Conservation (phyloP, 2,888 invertebrate species). For the Caenorhabditis becei region DNA sequence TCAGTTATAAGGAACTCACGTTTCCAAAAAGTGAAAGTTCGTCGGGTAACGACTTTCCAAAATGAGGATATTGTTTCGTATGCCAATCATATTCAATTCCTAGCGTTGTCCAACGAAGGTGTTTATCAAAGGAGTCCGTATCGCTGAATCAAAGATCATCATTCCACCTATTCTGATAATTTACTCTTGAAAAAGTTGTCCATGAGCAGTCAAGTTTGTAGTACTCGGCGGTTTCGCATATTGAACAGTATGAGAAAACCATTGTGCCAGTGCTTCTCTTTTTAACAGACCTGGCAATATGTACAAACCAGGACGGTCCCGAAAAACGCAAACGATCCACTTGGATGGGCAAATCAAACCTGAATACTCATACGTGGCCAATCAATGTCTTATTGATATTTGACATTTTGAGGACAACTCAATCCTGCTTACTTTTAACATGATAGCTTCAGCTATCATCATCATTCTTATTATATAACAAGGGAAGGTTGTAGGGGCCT, state of each 20-base stretch:
- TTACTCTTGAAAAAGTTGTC: constrained; percentile 34
- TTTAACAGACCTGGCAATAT: constrained; percentile 70
- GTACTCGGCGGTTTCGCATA: constrained; percentile 82
- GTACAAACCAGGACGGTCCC: constrained; percentile 71
- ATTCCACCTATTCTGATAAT: background rate
- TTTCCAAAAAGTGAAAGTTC: constrained; percentile 68
- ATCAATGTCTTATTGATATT: too few species aligned
- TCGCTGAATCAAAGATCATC: too few species aligned
- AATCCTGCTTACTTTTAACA: too few species aligned
- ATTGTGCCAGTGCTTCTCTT: constrained; percentile 80
- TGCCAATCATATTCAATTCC: constrained; percentile 99
- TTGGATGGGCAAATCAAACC: constrained; percentile 58
- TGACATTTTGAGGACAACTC: too few species aligned
- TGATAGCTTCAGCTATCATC: too few species aligned
- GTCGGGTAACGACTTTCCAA: constrained; percentile 74
- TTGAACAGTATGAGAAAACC: constrained; percentile 82
- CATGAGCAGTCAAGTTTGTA: constrained; percentile 82
- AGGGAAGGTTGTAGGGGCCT: too few species aligned
- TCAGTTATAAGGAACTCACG: constrained; percentile 4
- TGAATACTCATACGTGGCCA: too few species aligned
- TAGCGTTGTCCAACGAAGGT: constrained; percentile 93
- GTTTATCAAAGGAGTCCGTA: constrained; percentile 78
- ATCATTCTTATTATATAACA: too few species aligned
- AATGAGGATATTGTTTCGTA: constrained; percentile 87
- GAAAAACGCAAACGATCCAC: constrained; percentile 72